Conservation (phyloP, 1,140 invertebrate genomes). For the Drosophila tropicalis region DNA sequence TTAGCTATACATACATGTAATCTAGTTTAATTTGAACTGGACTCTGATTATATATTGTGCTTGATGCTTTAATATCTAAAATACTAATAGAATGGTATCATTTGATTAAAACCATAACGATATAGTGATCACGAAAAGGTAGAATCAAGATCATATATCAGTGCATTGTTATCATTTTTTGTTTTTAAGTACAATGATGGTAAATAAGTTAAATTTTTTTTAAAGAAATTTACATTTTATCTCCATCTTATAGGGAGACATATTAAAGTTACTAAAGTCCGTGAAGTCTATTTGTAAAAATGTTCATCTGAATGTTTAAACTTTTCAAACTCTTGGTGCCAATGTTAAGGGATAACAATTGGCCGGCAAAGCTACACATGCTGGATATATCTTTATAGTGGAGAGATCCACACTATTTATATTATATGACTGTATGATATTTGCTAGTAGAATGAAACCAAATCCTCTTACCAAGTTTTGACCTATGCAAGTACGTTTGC, state of each 20-base stretch:
- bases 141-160: not conserved
- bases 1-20: not conserved
- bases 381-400: conserved; percentile 85
- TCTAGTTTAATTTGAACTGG: conserved; percentile 13
- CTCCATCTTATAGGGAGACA: not conserved
- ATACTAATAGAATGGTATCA: conserved; percentile 9
- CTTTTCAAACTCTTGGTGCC: conserved; percentile 35
- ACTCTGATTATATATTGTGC: not conserved
- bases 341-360: conserved; percentile 85
- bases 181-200: too few relatives aligned
- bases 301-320: not conserved
- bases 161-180: not conserved
- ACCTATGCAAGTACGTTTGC: conserved; percentile 94
- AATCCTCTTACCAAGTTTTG: conserved; percentile 92
- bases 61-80: not conserved
- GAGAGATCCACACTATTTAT: conserved; percentile 85
- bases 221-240: not conserved
- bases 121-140: not conserved
- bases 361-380: conserved; percentile 88
- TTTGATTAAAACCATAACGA: not conserved
- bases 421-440: conserved; percentile 90
- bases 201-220: not conserved
- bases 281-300: conserved; percentile 6
- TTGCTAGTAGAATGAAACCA: conserved; percentile 89
- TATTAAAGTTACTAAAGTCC: not conserved